phyloP scores from a whole-genome alignment of 2,888 invertebrate species.

The Argyresthia albistria region DNA sequence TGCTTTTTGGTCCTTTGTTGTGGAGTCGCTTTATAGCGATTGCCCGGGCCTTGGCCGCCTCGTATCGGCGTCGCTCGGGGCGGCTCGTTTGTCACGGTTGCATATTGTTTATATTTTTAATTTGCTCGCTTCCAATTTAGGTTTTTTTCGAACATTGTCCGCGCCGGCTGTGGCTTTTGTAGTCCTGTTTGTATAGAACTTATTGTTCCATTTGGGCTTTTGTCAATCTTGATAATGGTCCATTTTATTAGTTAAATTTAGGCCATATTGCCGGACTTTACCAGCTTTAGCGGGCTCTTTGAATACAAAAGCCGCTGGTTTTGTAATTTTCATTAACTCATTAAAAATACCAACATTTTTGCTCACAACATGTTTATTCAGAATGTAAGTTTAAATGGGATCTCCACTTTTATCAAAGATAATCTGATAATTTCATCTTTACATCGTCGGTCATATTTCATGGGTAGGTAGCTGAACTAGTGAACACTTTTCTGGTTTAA shows the following conservation, averaged over 20 bases:
- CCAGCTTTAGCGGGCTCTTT: neutral
- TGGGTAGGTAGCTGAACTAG: too few species aligned
- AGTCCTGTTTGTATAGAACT: conserved; percentile 34
- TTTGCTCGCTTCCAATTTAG: conserved; percentile 18
- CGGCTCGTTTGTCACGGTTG: conserved; percentile 35
- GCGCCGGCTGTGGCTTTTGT: conserved; percentile 26
- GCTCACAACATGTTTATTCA: too few species aligned
- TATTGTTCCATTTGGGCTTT: conserved; percentile 30
- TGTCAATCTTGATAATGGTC: conserved; percentile 57
- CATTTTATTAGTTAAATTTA: conserved; percentile 60
- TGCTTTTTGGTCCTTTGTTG: neutral
- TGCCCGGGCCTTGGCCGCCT: neutral
- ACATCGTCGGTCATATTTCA: too few species aligned
- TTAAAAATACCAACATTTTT: too few species aligned
- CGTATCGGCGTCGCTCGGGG: conserved; percentile 14
- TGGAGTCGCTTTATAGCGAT: neutral
- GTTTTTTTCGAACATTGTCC: conserved; percentile 20
- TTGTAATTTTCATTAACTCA: too few species aligned
- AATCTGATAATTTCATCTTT: too few species aligned
- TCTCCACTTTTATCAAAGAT: too few species aligned
- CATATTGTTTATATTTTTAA: conserved; percentile 45
- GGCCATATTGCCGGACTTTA: conserved; percentile 40
- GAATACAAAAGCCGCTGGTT: neutral
- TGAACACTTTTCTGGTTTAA: too few species aligned
- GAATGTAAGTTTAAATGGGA: too few species aligned